Base-by-base conservation (phyloP, 2,797 vertebrate species). In the Hybognathus amarus region DNA sequence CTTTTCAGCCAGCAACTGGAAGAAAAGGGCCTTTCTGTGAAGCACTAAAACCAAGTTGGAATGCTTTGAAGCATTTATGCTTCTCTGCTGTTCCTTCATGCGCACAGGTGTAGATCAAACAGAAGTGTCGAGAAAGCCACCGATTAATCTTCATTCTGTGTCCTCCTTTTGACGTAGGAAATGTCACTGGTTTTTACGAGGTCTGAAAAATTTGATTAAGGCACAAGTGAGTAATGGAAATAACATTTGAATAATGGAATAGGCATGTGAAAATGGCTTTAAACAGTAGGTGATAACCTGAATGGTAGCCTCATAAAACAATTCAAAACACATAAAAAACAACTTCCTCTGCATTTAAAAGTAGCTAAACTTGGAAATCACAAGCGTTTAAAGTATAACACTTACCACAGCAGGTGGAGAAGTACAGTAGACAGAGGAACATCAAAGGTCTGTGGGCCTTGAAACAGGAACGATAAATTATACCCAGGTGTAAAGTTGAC, bases 51-150 rank as follows among this genome's bases (percentile, higher is more conserved):
- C n/a, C 6, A 75, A 36, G 38, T 20, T 66, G 59, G 77, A 80
- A 80, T 80, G 59, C 47, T 85, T 85, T 85, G 82, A 83, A 77
- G 64, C 82, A 77, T 77, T 77, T 83, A 82, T 82, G 42, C 45
- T 38, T 66, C 45, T 74, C 59, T 82, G 80, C 70, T 38, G 59
- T 66, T 82, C 56, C 61, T 82, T 75, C 54, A 77, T 77, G 20
- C 10, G 20, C 50, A 45, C 71, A 83, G 80, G 71, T 83, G 71
- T 76, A 83, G 63, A 77, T 83, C 82, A 83, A n/a, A 61, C 20
- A 20, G 17, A 40, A 30, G 50, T 54, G 15, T 83, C 22, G 24
- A 76, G 63, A 75, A 76, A 69, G 20, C 36, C 73, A 69, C 36
- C 0, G 6, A 70, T 83, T 77, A 59, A 61, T 83, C 66, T 77